These are phyloP conservation scores for Pedionomus torquatus DNA, from an alignment of 2,113 vertebrate genomes.

Conservation along the genomic window DNA sequence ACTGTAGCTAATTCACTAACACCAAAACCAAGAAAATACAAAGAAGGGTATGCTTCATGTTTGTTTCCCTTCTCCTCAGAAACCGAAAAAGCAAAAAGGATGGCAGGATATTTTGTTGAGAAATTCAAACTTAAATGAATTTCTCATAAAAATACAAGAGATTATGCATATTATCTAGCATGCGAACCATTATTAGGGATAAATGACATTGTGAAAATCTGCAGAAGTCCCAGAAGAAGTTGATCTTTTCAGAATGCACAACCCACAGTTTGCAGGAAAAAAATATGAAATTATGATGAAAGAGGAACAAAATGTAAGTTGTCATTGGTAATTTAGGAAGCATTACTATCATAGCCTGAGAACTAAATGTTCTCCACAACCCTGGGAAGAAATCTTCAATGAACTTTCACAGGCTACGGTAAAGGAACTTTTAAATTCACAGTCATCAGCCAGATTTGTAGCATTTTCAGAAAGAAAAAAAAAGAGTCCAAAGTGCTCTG, in stretches of 20 bases:
- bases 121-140: not conserved
- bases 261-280: not conserved
- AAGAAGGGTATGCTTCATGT: fast-evolving
- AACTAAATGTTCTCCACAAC: not conserved
- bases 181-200: not conserved
- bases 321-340: not conserved
- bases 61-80: not conserved
- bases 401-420: not conserved
- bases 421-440: not conserved
- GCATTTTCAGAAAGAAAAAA: not conserved
- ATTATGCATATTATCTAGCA: not conserved
- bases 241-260: not conserved
- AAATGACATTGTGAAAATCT: not conserved
- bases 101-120: not conserved
- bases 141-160: not conserved
- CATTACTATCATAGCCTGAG: not conserved
- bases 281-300: not conserved
- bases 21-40: not conserved
- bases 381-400: not conserved
- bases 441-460: not conserved
- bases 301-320: not conserved
- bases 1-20: not conserved
- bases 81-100: not conserved
- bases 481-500: not conserved
- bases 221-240: not conserved